These are phyloP conservation scores for Anguilla marmorata DNA, from an alignment of 2,797 vertebrate species.

Conservation along the genomic window DNA sequence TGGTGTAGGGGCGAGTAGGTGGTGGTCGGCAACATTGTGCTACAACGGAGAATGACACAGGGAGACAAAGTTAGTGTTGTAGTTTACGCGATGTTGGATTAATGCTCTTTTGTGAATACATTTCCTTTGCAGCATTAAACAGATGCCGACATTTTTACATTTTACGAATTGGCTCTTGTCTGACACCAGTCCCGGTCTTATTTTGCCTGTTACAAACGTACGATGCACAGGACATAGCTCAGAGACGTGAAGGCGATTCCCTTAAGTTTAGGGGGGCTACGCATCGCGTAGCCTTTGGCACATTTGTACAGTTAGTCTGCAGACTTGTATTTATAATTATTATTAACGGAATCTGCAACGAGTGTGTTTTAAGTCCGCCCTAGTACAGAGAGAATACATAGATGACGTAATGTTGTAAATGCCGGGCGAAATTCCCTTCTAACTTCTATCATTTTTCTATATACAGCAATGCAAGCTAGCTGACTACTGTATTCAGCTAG, in stretches of 20 bases:
- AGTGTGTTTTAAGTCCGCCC: background rate
- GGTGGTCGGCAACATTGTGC: slow-evolving; percentile 89
- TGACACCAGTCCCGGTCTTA: background rate
- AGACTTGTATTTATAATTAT: background rate
- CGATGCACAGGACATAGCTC: background rate
- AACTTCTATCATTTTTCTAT: background rate
- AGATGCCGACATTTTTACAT: background rate
- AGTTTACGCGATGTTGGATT: background rate
- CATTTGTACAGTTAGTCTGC: no score
- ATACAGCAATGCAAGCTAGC: background rate
- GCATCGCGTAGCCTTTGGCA: no score
- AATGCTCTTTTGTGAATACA: no score
- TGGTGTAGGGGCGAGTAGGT: slow-evolving; percentile 62
- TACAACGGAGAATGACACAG: slow-evolving; percentile 37
- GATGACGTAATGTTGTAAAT: background rate
- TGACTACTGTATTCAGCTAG: background rate
- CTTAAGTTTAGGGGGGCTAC: no score
- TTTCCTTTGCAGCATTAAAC: background rate
- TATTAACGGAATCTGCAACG: background rate
- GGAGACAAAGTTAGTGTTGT: background rate
- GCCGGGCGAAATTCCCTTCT: background rate
- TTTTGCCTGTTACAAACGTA: background rate
- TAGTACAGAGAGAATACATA: background rate
- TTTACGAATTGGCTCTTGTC: background rate
- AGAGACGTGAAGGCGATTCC: no score